Evolutionary conservation across 2,113 vertebrate species (phyloP).

Genomic region (Leucopsar rothschildi): DNA sequence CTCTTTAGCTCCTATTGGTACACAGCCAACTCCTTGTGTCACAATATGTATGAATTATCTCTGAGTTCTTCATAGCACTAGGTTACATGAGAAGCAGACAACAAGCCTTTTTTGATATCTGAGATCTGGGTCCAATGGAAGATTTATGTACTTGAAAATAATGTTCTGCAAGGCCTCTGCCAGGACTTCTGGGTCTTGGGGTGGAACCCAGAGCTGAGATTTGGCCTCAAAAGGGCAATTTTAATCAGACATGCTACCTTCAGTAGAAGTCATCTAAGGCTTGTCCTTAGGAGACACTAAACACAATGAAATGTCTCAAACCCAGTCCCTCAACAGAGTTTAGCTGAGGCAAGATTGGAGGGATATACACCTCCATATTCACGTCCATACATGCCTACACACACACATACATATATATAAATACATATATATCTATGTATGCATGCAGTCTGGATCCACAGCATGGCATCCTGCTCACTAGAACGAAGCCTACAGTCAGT

Average conservation of each 20-base stretch:
- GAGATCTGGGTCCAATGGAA: not conserved
- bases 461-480: rapidly evolving
- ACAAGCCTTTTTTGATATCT: not conserved
- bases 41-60: not conserved
- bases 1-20: not conserved
- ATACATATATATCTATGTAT: rapidly evolving
- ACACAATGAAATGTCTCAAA: not conserved
- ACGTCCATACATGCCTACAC: not conserved
- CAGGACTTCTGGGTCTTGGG: not conserved
- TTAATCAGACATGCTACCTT: not conserved
- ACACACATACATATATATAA: rapidly evolving
- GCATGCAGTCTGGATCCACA: not conserved
- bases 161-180: not conserved
- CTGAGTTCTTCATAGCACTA: not conserved
- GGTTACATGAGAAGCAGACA: not conserved
- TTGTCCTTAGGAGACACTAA: not conserved
- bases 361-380: not conserved
- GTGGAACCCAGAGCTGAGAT: not conserved
- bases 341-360: not conserved
- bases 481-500: not conserved
- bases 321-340: not conserved
- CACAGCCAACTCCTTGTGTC: not conserved
- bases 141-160: not conserved
- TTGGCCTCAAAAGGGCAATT: not conserved
- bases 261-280: not conserved